Evolutionary conservation across 2,113 vertebrate species (phyloP), one percentile per base, ranked within the genome.

Genomic region (Ctenomys sociabilis): DNA sequence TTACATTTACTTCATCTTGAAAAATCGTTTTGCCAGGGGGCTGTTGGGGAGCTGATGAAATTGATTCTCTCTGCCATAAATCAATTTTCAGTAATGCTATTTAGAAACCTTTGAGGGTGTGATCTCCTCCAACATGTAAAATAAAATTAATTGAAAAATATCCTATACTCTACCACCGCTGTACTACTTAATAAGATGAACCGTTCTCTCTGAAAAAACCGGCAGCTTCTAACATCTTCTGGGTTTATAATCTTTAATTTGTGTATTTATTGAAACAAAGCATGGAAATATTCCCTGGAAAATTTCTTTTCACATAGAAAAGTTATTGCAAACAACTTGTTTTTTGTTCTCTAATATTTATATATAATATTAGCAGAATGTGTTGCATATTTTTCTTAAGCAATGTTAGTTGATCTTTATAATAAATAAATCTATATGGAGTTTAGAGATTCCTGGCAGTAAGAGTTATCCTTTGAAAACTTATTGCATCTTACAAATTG

Each of bases 131-230:
- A 85, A 94, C 30, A 92, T 90, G 81, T 54, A 86, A 91, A 90
- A 94, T 78, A 93, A 95, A 96, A 96, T 96, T 96, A 97, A 97
- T 97, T 85, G 91, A 95, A 89, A 94, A 97, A 93, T 95, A 73
- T 49, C 54, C 85, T 94, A 14, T 75, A 87, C 0, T 0, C 37
- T 97, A 87, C 92, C 90, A 94, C 52, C 83, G 59, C 63, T n/a
- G 22, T 61, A 52, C 54, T 93, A 28, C n/a, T 73, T 96, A 93
- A 90, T 81, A 93, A 89, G 82, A 92, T 66, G 64, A 95, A 72
- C 7, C 24, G 24, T 13, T 91, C 4, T 70, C 94, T 90, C 87
- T 75, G 89, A 95, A 93, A 93, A 90, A 95, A 57, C 4, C 2
- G 0, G 35, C 54, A n/a, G 89, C 63, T 86, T 63, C 64, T 93